A percentile compares a stretch with the other conserved stretches of the same genome.
Evolutionary conservation across 2,888 invertebrate species (phyloP).

Genomic region (Agapostemon virescens): DNA sequence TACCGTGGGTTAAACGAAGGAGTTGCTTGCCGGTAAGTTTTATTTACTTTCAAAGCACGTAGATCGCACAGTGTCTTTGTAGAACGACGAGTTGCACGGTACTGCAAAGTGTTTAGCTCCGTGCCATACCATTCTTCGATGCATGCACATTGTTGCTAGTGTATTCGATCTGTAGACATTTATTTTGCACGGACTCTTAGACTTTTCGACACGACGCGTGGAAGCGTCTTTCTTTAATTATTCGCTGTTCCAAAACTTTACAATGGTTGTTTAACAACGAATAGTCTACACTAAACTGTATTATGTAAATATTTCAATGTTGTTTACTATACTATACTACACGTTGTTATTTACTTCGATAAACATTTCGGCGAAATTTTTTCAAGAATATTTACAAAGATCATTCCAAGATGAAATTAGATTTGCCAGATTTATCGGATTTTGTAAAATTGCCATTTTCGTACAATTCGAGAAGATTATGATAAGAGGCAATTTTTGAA

Average conservation of each 20-base stretch:
- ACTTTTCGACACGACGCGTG: background rate
- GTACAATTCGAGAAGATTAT: too few species aligned
- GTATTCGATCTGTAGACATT: background rate
- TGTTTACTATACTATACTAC: background rate
- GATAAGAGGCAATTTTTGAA: too few species aligned
- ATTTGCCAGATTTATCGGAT: too few species aligned
- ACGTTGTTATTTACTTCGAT: background rate
- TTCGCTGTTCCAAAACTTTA: background rate
- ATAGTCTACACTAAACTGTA: background rate
- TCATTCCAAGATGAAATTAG: background rate
- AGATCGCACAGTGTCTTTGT: conserved; percentile 4
- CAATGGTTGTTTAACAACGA: background rate
- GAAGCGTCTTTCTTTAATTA: background rate
- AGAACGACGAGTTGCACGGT: conserved; percentile 27
- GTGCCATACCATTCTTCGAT: background rate
- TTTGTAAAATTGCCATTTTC: too few species aligned
- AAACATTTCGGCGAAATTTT: background rate
- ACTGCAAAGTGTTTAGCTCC: background rate
- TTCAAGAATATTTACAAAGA: background rate
- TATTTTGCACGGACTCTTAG: background rate
- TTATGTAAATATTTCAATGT: background rate
- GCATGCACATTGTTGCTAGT: background rate
- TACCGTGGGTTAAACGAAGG: conserved; percentile 29
- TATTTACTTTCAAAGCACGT: conserved; percentile 16
- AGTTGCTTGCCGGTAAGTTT: conserved; percentile 39